Conservation (phyloP, 1,140 invertebrate species). For the Habropoda laboriosa region DNA sequence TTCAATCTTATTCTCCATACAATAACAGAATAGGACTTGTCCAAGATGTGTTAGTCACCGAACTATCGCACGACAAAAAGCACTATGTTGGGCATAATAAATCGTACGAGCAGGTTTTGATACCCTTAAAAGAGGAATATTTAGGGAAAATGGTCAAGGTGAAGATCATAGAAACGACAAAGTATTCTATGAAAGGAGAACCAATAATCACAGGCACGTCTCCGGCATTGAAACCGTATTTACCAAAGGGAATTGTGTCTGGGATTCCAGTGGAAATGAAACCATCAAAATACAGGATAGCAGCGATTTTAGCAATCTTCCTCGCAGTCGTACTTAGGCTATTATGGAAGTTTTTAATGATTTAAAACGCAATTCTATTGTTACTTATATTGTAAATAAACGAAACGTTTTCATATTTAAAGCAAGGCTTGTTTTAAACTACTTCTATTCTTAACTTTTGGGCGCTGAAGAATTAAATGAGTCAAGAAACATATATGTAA, state of each 20-base stretch:
- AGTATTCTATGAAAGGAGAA: constrained; percentile 93
- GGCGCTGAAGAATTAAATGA: no score
- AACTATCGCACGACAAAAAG: constrained; percentile 94
- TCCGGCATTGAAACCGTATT: constrained; percentile 47
- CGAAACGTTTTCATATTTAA: constrained; percentile 17
- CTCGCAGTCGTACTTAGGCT: constrained; percentile 67
- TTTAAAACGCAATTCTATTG: not conserved
- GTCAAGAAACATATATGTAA: no score
- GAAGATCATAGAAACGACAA: constrained; percentile 88
- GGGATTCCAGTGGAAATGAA: constrained; percentile 51
- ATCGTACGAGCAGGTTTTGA: constrained; percentile 96
- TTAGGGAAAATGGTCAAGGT: constrained; percentile 94
- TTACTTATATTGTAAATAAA: constrained; percentile 5
- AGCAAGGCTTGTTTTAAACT: not conserved
- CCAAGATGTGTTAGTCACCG: constrained; percentile 94
- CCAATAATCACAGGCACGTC: constrained; percentile 81
- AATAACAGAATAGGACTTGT: constrained; percentile 88
- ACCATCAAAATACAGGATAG: constrained; percentile 57
- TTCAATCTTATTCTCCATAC: constrained; percentile 95
- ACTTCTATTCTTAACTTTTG: no score
- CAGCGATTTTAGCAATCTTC: constrained; percentile 60
- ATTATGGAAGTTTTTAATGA: constrained; percentile 70
- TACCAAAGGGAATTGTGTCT: constrained; percentile 61
- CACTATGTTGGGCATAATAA: constrained; percentile 98
- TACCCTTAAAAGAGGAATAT: constrained; percentile 89